Evolutionary conservation across 1,140 invertebrate genomes (phyloP), one percentile per base, ranked within the genome.

Genomic region (Geopemphigus sp.): DNA sequence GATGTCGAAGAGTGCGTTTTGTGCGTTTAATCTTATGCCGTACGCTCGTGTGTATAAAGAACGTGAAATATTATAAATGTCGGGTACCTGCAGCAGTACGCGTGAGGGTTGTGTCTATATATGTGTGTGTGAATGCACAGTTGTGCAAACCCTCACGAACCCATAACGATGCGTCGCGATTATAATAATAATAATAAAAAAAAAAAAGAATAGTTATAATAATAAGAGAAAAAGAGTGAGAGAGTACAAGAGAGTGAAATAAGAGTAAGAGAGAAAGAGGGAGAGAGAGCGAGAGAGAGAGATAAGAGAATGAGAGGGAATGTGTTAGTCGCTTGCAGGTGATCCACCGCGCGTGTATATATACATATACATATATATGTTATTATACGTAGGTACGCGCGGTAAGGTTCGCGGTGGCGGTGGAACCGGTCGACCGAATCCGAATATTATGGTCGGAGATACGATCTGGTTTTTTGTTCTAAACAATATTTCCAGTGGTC

Each of bases 401-500:
- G 74, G 74, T 78, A 26, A 61, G n/a, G 74, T 50, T 50, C 39
- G 39, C 72, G 14, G 72, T 54, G 57, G 39, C 53, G 39, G 54
- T 57, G 74, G 74, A 78, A 78, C 74, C 74, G 74, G 74, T 78
- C 74, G 74, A 78, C 74, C 74, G 74, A 63, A 78, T 78, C 74
- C 74, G 74, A 78, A 78, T 72, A 72, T 78, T 78, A 78, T 63
- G 74, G 74, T 47, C 39, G 74, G 39, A 78, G 74, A 78, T 78
- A 78, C 74, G 74, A 78, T 78, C 74, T 78, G 74, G 56, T 78
- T 78, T 78, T 78, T 63, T 63, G 26, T 78, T 78, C 56, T 63
- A 50, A 78, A 78, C 74, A 78, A 78, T 78, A 78, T 78, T 78
- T 78, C 74, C 74, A 78, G 74, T 78, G 74, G 74, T 78, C 74